Evolutionary conservation across 2,888 invertebrate species (phyloP), one percentile per base, ranked within the genome.

Genomic region (Alentia gelatinosa): DNA sequence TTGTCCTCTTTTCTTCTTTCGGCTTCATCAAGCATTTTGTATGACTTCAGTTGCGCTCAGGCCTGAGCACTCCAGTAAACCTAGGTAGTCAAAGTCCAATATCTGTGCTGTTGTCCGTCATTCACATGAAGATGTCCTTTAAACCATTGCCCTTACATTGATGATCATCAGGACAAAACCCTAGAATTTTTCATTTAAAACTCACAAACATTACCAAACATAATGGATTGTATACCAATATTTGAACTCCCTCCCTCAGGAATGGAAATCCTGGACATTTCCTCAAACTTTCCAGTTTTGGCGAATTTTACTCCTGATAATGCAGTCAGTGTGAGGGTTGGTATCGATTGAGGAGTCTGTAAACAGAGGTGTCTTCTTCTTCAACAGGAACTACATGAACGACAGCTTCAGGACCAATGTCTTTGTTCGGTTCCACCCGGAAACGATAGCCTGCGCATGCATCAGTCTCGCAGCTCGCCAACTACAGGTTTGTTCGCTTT

Each of bases 391-490:
- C 96, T 99, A 99, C 96, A 99, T 99, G 99, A 99, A 99, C 96
- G 99, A 99, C 97, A 98, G 99, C 0, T 96, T 99, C 86, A 97
- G 99, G 50, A 99, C 99, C 0, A 98, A 99, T 96, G 99, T 99
- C 0, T 99, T 99, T 96, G 97, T 99, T 96, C 97, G 98, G 83
- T 99, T 98, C 96, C 98, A 98, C 91, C 99, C 99, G 0, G 99
- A 99, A 96, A 98, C 99, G 0, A 99, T 99, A 91, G 99, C 99
- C 0, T 99, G 99, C 96, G 99, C 99, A n/a, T 99, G 99, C 96
- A 99, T 99, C 93, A 99, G 98, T 96, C 97, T 99, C 89, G 98
- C 99, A 50, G 98, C 99, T 1, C 97, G 99, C 26, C 98, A 98
- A 95, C 97, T 99, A 40, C 97, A 98, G 93, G 97, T 99, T 92